Percentiles rank a stretch among this genome's conserved stretches.
Conservation (phyloP, 2,797 vertebrate genomes). For the Gorsachius magnificus region DNA sequence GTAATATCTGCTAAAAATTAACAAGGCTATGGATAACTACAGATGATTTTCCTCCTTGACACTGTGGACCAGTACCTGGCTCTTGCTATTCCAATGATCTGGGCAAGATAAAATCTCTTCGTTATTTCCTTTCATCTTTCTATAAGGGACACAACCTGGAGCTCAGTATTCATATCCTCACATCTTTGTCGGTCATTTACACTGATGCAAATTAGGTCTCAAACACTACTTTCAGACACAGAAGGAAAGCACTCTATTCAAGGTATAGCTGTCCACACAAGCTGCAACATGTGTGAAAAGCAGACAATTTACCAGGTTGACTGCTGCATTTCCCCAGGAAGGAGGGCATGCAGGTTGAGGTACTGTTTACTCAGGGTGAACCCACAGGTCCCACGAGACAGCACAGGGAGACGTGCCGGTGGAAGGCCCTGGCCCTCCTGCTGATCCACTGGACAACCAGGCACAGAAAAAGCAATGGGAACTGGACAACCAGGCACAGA, state of each 20-base stretch:
- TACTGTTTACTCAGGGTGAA: neutral
- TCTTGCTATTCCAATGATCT: neutral
- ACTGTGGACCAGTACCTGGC: neutral
- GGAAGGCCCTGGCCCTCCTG: neutral
- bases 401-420: neutral
- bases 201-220: neutral
- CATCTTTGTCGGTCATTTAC: neutral
- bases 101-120: neutral
- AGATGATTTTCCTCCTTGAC: neutral
- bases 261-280: neutral
- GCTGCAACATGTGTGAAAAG: neutral
- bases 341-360: neutral
- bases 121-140: neutral
- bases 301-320: neutral
- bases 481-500: neutral
- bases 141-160: neutral
- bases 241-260: neutral
- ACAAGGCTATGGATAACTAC: neutral
- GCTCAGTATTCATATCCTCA: neutral
- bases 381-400: neutral
- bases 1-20: neutral
- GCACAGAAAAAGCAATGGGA: neutral
- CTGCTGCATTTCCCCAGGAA: neutral
- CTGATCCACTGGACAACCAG: neutral
- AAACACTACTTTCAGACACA: neutral